Conservation (phyloP, 2,113 vertebrate genomes). For the Rhadina sibilatrix region DNA sequence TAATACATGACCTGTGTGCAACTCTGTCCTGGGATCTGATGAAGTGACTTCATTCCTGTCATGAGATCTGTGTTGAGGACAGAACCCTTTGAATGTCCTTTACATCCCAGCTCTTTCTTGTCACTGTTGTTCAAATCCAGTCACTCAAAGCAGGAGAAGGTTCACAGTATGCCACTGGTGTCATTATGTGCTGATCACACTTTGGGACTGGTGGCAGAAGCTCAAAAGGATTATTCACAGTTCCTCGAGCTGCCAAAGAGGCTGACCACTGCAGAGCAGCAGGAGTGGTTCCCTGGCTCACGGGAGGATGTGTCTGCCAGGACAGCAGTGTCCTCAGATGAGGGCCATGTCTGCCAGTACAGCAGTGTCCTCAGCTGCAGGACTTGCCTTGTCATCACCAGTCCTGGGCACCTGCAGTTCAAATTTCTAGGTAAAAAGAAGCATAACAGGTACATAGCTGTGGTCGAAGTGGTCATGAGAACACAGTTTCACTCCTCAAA, state of each 20-base stretch:
- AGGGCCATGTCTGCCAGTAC: background rate
- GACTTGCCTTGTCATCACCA: background rate
- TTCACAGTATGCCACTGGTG: background rate
- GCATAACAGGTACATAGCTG: fast-evolving
- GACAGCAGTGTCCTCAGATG: background rate
- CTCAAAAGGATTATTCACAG: conserved; percentile 57
- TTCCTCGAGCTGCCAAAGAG: conserved; percentile 9
- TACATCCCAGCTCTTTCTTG: background rate
- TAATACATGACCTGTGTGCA: background rate
- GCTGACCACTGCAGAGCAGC: background rate
- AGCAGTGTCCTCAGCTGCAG: background rate
- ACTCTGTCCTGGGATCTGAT: background rate
- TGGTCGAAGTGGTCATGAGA: background rate
- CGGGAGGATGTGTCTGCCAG: fast-evolving
- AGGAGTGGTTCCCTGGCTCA: conserved; percentile 15
- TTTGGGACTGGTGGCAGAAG: conserved; percentile 1
- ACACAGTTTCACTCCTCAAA: background rate
- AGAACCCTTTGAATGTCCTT: background rate
- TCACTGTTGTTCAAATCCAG: background rate
- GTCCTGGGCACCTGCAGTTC: background rate
- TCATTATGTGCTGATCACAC: background rate
- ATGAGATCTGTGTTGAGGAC: background rate
- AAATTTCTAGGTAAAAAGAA: background rate
- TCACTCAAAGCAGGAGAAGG: background rate
- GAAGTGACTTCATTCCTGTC: background rate